Percentiles rank a stretch among this genome's conserved stretches.
phyloP scores from a whole-genome alignment of 2,113 vertebrate genomes.

The Campylomormyrus numenius region DNA sequence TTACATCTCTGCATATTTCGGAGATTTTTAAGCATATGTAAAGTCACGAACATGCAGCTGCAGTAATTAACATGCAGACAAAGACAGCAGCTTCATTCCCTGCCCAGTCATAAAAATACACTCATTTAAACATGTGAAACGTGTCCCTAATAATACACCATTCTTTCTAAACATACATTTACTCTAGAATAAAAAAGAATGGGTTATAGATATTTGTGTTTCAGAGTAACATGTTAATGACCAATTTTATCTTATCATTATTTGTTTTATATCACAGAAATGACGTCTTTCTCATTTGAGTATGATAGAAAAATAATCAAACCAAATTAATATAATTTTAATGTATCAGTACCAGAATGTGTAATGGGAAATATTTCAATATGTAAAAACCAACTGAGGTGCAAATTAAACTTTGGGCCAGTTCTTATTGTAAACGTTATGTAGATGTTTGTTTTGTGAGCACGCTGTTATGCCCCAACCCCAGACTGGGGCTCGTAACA shows the following conservation, averaged over 20 bases:
- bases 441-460: neutral
- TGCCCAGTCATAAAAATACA: neutral
- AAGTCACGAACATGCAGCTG: neutral
- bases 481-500: no score
- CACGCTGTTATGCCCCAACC: neutral
- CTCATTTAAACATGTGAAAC: neutral
- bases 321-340: neutral
- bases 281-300: neutral
- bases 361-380: neutral
- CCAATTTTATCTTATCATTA: conserved; percentile 2
- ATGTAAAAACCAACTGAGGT: neutral
- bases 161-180: neutral
- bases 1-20: neutral
- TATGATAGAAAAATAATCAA: neutral
- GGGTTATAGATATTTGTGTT: neutral
- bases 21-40: neutral
- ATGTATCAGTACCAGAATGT: neutral
- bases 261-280: neutral
- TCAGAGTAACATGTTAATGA: neutral
- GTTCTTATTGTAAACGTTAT: neutral
- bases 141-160: neutral
- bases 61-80: neutral
- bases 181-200: neutral
- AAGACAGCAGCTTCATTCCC: neutral
- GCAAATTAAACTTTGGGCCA: neutral